Conservation (phyloP, 2,113 vertebrate species). For the Tachysurus fulvidraco region DNA sequence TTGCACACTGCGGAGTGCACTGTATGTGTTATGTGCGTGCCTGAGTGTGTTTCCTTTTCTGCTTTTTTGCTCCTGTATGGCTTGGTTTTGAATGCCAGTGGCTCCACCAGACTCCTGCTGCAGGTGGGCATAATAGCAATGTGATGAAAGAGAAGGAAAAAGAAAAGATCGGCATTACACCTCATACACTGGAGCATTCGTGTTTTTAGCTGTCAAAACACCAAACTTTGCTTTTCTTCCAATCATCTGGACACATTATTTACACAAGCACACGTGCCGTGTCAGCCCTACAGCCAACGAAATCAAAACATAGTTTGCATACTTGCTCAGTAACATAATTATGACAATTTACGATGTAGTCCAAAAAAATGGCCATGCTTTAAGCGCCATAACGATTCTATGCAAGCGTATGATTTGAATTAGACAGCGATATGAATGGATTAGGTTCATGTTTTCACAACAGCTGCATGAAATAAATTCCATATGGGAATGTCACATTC, state of each 20-base stretch:
- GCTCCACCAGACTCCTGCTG: slow-evolving; percentile 18
- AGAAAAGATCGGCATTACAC: neutral
- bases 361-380: neutral
- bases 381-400: neutral
- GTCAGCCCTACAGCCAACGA: neutral
- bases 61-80: slow-evolving; percentile 16
- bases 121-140: slow-evolving; percentile 30
- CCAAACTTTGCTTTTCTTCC: neutral
- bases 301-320: neutral
- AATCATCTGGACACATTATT: slow-evolving; percentile 2
- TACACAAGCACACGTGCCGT: neutral
- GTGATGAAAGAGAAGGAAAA: slow-evolving; percentile 6
- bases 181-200: neutral
- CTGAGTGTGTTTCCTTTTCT: slow-evolving; percentile 2
- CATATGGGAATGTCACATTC: slow-evolving; percentile 39
- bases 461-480: slow-evolving; percentile 26
- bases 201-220: slow-evolving; percentile 18
- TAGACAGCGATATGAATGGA: neutral
- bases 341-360: neutral
- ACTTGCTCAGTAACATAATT: neutral
- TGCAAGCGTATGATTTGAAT: neutral
- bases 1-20: slow-evolving; percentile 24
- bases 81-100: slow-evolving; percentile 18
- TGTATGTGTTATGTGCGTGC: slow-evolving; percentile 20
- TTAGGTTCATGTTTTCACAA: slow-evolving; percentile 36